Base-by-base conservation (phyloP, 64 coral and sea anemone species). In the Acropora tenuis region DNA sequence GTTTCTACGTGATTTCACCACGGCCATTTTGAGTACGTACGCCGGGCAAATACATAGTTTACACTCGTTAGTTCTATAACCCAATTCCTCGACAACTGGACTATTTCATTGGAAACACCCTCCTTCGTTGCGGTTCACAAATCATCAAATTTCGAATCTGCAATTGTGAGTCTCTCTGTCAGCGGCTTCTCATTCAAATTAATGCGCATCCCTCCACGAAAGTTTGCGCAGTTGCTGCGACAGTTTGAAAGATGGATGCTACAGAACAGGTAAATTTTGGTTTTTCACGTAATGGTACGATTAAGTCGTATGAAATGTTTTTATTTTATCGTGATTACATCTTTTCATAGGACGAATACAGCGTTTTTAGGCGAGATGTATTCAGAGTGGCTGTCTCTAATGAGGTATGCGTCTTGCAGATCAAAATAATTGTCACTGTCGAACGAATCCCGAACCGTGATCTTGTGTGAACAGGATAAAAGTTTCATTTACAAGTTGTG, bases 291-390 rank as follows among this genome's bases (percentile, higher is more conserved):
- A 48, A 84, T 48, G 10, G 9, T 67, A 43, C 15, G 12, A 63
- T 84, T 20, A 12, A 30, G 42, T 18, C 4, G 11, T 41, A 1
- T 44, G 5, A 17, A n/a, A 5, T 10, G 46, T 71, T 71, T 16
- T 55, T 10, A 9, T 4, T 47, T 43, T 8, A 6, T 3, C 10
- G 9, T 85, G 52, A 0, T 85, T 69, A 48, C 17, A 20, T 46
- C 49, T 48, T 7, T 17, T 48, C 10, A 6, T 11, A 85, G 82
- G 68, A 72, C n/a, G 45, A 85, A 46, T 71, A 85, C 82, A 65
- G 49, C 17, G 45, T 85, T 85, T 85, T 85, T 58, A 72, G 82
- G 17, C 82, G 63, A 30, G 82, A 85, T 48, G 18, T 71, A 8
- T 72, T 49, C 42, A 6, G 82, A n/a, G 43, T 85, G 44, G 65